Evolutionary conservation across 2,797 vertebrate species (phyloP).

Genomic region (Siniperca undulata): DNA sequence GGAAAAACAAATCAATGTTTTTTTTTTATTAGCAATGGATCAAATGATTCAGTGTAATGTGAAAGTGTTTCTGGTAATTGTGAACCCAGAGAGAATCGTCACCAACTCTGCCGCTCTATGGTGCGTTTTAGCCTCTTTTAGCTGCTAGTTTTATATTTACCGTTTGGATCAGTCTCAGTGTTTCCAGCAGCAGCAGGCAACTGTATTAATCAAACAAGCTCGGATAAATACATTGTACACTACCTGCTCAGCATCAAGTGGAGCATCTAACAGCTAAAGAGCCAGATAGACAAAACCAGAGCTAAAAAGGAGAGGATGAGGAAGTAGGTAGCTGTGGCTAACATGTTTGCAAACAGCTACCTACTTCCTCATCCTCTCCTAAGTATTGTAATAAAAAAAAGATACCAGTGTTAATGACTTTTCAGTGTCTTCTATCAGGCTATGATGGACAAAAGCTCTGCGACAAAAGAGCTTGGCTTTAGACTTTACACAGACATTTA

Average conservation of each 20-base stretch:
- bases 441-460: background rate
- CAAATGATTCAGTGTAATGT: background rate
- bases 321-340: no score
- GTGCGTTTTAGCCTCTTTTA: conserved; percentile 6
- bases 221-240: background rate
- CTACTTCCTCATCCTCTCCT: no score
- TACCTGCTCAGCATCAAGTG: background rate
- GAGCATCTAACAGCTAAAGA: background rate
- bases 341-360: background rate
- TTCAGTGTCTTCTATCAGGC: background rate
- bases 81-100: background rate
- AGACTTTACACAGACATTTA: no score
- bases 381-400: background rate
- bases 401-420: background rate
- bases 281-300: background rate
- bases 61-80: background rate
- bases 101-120: background rate
- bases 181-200: background rate
- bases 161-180: background rate
- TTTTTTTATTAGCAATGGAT: background rate
- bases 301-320: background rate
- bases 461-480: no score
- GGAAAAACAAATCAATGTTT: background rate
- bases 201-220: background rate
- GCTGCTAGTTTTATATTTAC: background rate